Evolutionary conservation across 1,140 invertebrate genomes (phyloP).

Genomic region (Euura lappo): DNA sequence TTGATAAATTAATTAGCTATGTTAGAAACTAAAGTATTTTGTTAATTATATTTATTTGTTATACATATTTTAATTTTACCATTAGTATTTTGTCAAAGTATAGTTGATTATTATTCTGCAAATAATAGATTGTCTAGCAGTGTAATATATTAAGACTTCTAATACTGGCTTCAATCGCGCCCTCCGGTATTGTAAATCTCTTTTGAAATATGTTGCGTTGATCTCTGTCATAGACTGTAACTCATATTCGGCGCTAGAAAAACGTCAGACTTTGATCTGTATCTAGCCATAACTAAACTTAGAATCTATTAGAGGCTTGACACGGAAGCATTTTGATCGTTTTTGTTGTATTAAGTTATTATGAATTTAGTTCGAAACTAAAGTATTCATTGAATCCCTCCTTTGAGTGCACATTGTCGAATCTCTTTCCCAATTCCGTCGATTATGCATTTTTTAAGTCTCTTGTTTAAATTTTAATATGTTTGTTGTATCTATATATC

Average conservation of each 20-base stretch:
- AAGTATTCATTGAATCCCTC: no score
- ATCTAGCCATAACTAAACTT: background rate
- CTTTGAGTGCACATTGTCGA: no score
- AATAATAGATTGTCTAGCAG: background rate
- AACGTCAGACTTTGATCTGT: background rate
- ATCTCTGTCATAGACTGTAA: background rate
- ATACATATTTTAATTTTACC: conserved; percentile 7
- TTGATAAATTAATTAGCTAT: background rate
- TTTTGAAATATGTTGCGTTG: background rate
- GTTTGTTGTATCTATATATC: no score
- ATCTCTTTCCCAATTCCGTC: no score
- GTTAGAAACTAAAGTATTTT: background rate
- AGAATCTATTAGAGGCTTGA: background rate
- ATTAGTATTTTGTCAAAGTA: background rate
- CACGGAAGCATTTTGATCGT: background rate
- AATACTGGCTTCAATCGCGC: conserved; percentile 7
- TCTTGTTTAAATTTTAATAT: no score
- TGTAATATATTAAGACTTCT: background rate
- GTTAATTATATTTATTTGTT: conserved; percentile 8
- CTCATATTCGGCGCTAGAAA: background rate
- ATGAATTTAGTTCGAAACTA: no score
- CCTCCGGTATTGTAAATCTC: background rate
- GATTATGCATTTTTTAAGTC: no score
- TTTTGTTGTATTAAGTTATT: no score
- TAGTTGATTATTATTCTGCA: background rate